Evolutionary conservation across 2,797 vertebrate genomes (phyloP).

Genomic region (Bradypodion ventrale): DNA sequence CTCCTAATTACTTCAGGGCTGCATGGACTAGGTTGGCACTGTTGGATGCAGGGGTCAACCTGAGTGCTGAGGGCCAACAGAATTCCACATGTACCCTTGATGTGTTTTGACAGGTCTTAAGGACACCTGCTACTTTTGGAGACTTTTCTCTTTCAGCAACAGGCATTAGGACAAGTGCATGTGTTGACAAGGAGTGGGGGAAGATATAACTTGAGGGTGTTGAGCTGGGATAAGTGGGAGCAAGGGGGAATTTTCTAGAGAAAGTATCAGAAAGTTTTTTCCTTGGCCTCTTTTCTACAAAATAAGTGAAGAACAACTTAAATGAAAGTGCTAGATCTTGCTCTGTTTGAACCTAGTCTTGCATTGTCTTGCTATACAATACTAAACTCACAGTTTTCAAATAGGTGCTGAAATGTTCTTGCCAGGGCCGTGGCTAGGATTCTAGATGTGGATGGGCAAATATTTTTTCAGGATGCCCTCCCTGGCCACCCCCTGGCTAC

Average conservation of each 20-base stretch:
- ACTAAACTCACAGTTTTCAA: not conserved
- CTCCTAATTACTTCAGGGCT: conserved; percentile 41
- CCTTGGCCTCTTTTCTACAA: not conserved
- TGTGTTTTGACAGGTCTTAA: conserved; percentile 68
- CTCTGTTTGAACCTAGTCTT: not conserved
- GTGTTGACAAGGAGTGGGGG: conserved; percentile 64
- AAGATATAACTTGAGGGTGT: conserved; percentile 59
- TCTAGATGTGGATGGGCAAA: too few relatives aligned
- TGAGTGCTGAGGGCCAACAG: conserved; percentile 37
- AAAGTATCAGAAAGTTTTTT: conserved; percentile 53
- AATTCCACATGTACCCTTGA: conserved; percentile 47
- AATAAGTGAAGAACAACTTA: conserved; percentile 10
- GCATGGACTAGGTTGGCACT: conserved; percentile 28
- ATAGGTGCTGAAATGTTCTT: not conserved
- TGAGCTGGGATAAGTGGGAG: conserved; percentile 51
- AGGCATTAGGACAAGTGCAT: not conserved
- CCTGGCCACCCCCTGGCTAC: too few relatives aligned
- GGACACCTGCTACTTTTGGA: conserved; percentile 63
- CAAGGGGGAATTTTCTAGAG: conserved; percentile 46
- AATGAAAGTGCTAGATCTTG: rapidly evolving
- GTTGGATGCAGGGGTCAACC: conserved; percentile 49
- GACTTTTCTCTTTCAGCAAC: conserved; percentile 47
- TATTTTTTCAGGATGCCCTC: too few relatives aligned
- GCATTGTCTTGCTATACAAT: rapidly evolving
- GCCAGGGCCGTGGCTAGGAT: too few relatives aligned